phyloP scores from a whole-genome alignment of 2,888 invertebrate genomes.

The Leptinotarsa rubiginosa region DNA sequence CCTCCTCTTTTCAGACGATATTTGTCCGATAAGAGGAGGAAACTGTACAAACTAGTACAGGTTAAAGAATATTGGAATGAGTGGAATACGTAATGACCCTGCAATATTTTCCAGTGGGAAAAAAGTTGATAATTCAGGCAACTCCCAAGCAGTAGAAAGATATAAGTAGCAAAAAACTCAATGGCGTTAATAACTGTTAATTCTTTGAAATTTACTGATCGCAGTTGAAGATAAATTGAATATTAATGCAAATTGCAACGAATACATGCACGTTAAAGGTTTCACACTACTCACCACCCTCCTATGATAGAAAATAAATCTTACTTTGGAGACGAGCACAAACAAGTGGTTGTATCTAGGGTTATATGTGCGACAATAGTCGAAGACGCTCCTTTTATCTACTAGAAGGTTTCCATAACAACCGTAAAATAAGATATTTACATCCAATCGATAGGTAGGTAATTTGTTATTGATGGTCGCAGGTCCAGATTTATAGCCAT shows the following conservation, averaged over 20 bases:
- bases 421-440: slow-evolving; percentile 43
- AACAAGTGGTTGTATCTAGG: slow-evolving; percentile 54
- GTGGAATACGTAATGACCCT: too few relatives aligned
- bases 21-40: too few relatives aligned
- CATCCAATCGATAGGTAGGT: slow-evolving; percentile 40
- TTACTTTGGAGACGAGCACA: not conserved
- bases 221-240: too few relatives aligned
- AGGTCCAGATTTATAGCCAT: slow-evolving; percentile 36
- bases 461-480: slow-evolving; percentile 40
- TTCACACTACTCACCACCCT: not conserved
- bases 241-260: not conserved
- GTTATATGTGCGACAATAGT: slow-evolving; percentile 70
- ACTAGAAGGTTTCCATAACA: slow-evolving; percentile 44
- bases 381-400: slow-evolving; percentile 69
- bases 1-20: too few relatives aligned
- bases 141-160: too few relatives aligned
- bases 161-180: too few relatives aligned
- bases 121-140: too few relatives aligned
- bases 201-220: too few relatives aligned
- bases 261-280: not conserved
- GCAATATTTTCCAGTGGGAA: too few relatives aligned
- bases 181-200: too few relatives aligned
- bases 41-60: too few relatives aligned
- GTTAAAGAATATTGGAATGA: too few relatives aligned
- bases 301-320: not conserved